These are phyloP conservation scores for Synanceia verrucosa DNA, from an alignment of 2,797 vertebrate genomes.

Conservation along the genomic window DNA sequence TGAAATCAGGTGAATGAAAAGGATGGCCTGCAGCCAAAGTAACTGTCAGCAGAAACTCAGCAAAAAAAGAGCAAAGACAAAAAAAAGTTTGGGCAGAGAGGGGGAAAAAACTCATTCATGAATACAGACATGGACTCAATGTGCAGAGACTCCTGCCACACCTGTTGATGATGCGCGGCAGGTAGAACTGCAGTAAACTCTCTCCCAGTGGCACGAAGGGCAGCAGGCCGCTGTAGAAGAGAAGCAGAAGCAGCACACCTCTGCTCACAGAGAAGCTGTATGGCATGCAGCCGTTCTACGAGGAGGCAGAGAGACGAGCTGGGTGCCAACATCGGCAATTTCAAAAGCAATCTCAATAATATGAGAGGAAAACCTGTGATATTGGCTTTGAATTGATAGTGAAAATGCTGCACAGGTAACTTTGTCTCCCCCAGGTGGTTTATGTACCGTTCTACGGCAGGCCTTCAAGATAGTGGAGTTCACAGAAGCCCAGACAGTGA, in stretches of 20 bases:
- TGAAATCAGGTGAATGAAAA: neutral
- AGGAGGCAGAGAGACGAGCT: neutral
- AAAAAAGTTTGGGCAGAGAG: neutral
- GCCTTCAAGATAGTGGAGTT: constrained; percentile 77
- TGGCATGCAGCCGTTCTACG: constrained; percentile 84
- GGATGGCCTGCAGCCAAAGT: neutral
- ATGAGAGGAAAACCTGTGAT: neutral
- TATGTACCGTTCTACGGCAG: constrained; percentile 79
- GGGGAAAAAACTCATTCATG: neutral
- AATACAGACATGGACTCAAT: neutral
- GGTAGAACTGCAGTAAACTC: constrained; percentile 90
- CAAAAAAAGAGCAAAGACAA: neutral
- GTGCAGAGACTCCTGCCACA: constrained; percentile 36
- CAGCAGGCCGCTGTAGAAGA: constrained; percentile 90
- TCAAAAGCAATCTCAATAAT: neutral
- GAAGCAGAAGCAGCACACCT: constrained; percentile 84
- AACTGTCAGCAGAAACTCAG: neutral
- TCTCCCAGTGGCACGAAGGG: constrained; percentile 84
- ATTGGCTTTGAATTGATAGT: neutral
- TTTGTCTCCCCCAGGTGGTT: constrained; percentile 48
- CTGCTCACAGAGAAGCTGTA: constrained; percentile 84
- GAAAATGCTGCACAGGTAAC: neutral
- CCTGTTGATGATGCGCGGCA: constrained; percentile 86
- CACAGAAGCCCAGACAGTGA: constrained; percentile 86
- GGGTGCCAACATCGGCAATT: neutral